Evolutionary conservation across 2,797 vertebrate genomes (phyloP).

Genomic region (Otus scops): DNA sequence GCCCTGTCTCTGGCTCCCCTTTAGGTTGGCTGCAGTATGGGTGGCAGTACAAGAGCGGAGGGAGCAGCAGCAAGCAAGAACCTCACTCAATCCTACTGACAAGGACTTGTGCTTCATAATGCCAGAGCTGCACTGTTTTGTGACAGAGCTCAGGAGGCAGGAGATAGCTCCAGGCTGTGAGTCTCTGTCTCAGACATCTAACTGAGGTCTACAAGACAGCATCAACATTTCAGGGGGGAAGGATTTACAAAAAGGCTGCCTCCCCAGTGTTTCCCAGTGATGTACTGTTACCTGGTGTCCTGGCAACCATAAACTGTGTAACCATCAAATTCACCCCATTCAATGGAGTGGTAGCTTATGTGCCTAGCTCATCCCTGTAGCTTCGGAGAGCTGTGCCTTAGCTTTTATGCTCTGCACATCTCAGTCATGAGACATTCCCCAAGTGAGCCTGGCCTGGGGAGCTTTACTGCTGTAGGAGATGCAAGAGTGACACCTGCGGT

Average conservation of each 20-base stretch:
- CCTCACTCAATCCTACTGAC: background rate
- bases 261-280: background rate
- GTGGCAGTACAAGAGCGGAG: background rate
- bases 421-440: background rate
- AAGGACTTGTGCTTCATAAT: background rate
- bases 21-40: accelerated
- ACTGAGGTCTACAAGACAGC: background rate
- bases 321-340: background rate
- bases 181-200: background rate
- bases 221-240: background rate
- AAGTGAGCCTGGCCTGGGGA: background rate
- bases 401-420: background rate
- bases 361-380: background rate
- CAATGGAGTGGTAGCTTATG: background rate
- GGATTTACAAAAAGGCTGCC: background rate
- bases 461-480: background rate
- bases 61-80: background rate
- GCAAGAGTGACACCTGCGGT: background rate
- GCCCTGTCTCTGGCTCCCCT: background rate
- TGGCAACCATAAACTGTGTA: accelerated
- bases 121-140: background rate
- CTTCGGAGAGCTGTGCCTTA: background rate
- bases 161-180: background rate
- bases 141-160: background rate
- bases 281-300: background rate